phyloP scores from a whole-genome alignment of 2,888 invertebrate species.

The Mythimna pallens region DNA sequence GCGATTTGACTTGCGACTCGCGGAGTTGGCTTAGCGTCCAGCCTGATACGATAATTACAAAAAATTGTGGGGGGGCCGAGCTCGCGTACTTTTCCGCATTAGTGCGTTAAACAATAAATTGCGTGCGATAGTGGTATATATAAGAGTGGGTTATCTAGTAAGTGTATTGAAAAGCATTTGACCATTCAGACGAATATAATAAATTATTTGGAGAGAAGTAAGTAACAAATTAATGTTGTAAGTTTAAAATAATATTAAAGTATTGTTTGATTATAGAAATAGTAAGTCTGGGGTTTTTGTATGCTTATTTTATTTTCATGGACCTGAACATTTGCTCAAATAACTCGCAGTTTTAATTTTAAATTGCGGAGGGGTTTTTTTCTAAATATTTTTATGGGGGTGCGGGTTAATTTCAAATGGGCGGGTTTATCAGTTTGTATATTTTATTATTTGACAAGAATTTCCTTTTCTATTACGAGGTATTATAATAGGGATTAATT shows the following conservation, averaged over 20 bases:
- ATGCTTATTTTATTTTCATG: slow-evolving; percentile 11
- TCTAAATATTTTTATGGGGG: slow-evolving; percentile 21
- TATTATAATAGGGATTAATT: slow-evolving; percentile 62
- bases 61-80: no score
- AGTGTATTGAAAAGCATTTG: no score
- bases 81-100: no score
- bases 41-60: no score
- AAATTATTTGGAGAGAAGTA: neutral
- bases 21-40: no score
- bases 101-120: no score
- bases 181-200: neutral
- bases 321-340: slow-evolving; percentile 45
- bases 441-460: slow-evolving; percentile 23
- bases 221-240: slow-evolving; percentile 17
- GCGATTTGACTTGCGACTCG: no score
- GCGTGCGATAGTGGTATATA: no score
- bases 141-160: no score
- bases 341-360: neutral
- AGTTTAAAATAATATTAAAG: slow-evolving; percentile 4
- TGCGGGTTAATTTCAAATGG: slow-evolving; percentile 42
- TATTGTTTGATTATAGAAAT: slow-evolving; percentile 12
- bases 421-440: slow-evolving; percentile 36
- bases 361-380: neutral
- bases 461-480: slow-evolving; percentile 70
- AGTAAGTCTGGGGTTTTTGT: slow-evolving; percentile 12